A percentile compares a stretch with the other conserved stretches of the same genome.
Evolutionary conservation across 2,113 vertebrate species (phyloP).

Genomic region (Cheilinus undulatus): DNA sequence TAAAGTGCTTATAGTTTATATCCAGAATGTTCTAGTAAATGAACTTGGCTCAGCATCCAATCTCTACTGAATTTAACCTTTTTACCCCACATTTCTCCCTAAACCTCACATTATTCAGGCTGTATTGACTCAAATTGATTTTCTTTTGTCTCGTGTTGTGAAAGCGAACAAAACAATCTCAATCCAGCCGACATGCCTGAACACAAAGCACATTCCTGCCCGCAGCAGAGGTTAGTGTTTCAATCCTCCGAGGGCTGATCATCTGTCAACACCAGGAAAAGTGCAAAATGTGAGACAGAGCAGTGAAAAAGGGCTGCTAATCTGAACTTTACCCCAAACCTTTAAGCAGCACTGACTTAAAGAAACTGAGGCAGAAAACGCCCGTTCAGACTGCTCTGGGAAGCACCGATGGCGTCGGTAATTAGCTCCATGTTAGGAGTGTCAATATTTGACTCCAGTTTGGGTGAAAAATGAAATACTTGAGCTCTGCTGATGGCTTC

Average conservation of each 20-base stretch:
- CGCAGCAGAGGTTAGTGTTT: conserved; percentile 11
- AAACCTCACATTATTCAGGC: neutral
- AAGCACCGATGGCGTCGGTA: conserved; percentile 3
- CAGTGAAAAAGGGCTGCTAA: conserved; percentile 20
- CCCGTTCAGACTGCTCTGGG: neutral
- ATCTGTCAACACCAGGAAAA: conserved; percentile 33
- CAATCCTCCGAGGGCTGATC: conserved; percentile 3
- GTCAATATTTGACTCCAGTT: conserved; percentile 33
- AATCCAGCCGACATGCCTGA: conserved; percentile 37
- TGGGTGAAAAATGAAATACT: conserved; percentile 11
- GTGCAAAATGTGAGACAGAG: neutral
- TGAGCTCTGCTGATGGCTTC: neutral
- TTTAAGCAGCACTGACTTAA: neutral
- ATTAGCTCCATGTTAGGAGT: conserved; percentile 19
- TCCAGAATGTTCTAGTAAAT: neutral
- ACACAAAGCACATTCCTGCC: conserved; percentile 67
- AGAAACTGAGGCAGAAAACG: neutral
- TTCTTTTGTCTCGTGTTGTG: conserved; percentile 1
- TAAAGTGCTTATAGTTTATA: too few species aligned
- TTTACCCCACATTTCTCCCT: neutral
- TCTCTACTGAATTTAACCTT: neutral
- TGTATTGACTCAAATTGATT: neutral
- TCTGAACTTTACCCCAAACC: conserved; percentile 17
- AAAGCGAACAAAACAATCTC: conserved; percentile 4
- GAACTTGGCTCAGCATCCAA: neutral